Evolutionary conservation across 2,888 invertebrate genomes (phyloP), one percentile per base, ranked within the genome.

Genomic region (Rapana venosa): DNA sequence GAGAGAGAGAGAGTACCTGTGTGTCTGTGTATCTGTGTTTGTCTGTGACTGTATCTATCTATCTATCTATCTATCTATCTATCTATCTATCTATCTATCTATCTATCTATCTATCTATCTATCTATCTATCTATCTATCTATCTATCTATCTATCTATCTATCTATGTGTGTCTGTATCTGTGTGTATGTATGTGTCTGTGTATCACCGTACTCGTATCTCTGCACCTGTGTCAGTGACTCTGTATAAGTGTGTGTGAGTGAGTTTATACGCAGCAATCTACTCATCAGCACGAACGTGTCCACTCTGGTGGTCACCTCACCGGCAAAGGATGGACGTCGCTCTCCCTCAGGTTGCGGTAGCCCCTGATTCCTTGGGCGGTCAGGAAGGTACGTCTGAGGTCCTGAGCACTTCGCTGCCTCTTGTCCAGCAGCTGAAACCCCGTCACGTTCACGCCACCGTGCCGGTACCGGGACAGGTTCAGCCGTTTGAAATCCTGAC

Each of bases 391-490:
- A 1, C 84, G 61, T 36, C 89, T n/a, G 97, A 93, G 92, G 35
- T 91, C 90, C 61, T 90, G 89, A n/a, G 92, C 77, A 56, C 91
- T 90, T 20, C 85, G 79, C 47, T 90, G 93, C 92, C 98, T 97
- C 26, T 98, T 98, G 96, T 99, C 98, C 87, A 99, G 97, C 93
- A 99, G 97, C 92, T 98, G 97, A 95, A 99, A 97, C 5, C 98
- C 98, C 0, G 99, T 99, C 93, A 99, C 98, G 96, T 99, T 99
- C 70, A 99, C 98, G 70, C 99, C 99, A 22, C 98, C 98, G 96
- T 98, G 98, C 96, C 98, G 98, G 96, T 99, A 99, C 96, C 98
- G 98, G 95, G 98, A 98, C 95, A 99, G 97, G 96, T 99, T 98
- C 81, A 99, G 97, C 90, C 98, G 98, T 95, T 98, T 98, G 92